phyloP scores from a whole-genome alignment of 2,797 vertebrate genomes.

The Lithobates pipiens region DNA sequence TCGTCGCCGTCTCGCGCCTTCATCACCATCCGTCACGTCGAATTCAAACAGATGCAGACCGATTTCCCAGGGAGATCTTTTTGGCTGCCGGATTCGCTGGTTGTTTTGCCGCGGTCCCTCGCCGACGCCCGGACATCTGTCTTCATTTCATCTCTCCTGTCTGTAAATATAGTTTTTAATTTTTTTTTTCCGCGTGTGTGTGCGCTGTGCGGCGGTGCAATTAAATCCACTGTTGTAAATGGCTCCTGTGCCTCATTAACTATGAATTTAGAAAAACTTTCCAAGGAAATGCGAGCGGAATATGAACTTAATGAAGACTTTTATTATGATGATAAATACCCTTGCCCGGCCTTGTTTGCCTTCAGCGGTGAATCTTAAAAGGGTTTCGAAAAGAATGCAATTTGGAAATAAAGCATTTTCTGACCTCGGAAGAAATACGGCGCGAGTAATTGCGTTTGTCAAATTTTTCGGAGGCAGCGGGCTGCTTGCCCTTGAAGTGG shows the following conservation, averaged over 20 bases:
- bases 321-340: conserved; percentile 39
- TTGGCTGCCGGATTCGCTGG: conserved; percentile 16
- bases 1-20: neutral
- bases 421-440: conserved; percentile 8
- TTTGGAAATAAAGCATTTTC: neutral
- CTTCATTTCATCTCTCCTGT: conserved; percentile 39
- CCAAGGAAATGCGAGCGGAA: conserved; percentile 27
- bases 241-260: conserved; percentile 45
- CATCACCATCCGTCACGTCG: conserved; percentile 21
- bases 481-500: neutral
- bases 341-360: neutral
- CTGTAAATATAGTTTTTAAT: neutral
- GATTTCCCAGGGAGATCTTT: conserved; percentile 7
- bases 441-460: conserved; percentile 4
- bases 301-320: conserved; percentile 44
- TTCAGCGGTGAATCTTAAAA: conserved; percentile 13
- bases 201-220: conserved; percentile 2
- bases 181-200: neutral
- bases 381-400: neutral
- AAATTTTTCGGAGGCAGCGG: neutral
- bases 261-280: conserved; percentile 29
- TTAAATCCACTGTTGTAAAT: conserved; percentile 44
- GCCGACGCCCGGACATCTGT: conserved; percentile 31
- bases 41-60: conserved; percentile 9
- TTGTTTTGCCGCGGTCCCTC: conserved; percentile 15